These are phyloP conservation scores for Marcusenius ussheri DNA, from an alignment of 2,113 vertebrate genomes.

Conservation along the genomic window DNA sequence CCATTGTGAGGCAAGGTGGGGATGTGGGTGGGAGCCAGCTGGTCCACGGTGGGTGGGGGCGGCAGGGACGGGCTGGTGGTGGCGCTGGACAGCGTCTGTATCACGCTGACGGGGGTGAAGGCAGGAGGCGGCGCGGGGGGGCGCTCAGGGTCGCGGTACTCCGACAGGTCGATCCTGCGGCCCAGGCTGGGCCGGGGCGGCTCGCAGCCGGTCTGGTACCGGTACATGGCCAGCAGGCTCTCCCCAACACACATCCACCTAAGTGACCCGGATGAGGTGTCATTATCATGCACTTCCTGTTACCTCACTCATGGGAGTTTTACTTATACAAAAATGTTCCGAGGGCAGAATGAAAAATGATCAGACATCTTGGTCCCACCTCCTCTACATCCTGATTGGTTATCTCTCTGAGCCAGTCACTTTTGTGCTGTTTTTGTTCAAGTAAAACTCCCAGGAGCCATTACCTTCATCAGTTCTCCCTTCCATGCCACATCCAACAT, in stretches of 20 bases:
- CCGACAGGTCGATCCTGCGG: slow-evolving; percentile 78
- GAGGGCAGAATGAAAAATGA: background rate
- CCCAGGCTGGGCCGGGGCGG: slow-evolving; percentile 81
- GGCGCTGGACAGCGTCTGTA: slow-evolving; percentile 62
- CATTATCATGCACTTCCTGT: background rate
- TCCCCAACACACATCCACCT: slow-evolving; percentile 94
- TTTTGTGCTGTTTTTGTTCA: background rate
- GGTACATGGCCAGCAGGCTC: slow-evolving; percentile 83
- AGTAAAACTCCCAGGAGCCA: background rate
- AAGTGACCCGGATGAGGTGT: background rate
- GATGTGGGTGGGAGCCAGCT: slow-evolving; percentile 40
- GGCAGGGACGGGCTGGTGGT: slow-evolving; percentile 53
- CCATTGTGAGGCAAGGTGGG: slow-evolving; percentile 31
- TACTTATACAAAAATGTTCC: background rate
- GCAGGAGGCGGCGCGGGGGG: slow-evolving; percentile 59
- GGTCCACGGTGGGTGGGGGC: slow-evolving; percentile 45
- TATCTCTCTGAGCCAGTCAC: background rate
- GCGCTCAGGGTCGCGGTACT: slow-evolving; percentile 72
- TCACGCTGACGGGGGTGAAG: slow-evolving; percentile 59
- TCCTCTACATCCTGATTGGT: too few species aligned
- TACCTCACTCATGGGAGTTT: background rate
- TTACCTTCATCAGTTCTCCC: background rate
- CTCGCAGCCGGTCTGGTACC: slow-evolving; percentile 81
- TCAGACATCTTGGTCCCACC: background rate
- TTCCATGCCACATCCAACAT: background rate